A percentile compares a stretch with the other conserved stretches of the same genome.
These are phyloP conservation scores for Augochlorella aurata DNA, from an alignment of 2,888 invertebrate species.

Conservation along the genomic window DNA sequence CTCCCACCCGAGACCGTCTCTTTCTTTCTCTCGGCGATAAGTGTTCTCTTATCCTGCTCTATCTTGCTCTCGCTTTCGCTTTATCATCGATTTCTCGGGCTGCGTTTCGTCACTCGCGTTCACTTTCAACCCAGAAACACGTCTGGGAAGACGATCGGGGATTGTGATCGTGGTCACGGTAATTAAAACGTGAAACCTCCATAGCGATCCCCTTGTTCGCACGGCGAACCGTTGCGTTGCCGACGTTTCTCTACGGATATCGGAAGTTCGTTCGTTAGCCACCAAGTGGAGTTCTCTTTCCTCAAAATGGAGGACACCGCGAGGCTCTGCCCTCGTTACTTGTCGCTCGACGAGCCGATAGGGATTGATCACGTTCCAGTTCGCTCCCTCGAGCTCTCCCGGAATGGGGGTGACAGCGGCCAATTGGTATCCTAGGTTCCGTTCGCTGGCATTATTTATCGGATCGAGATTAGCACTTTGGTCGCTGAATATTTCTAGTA, in stretches of 20 bases:
- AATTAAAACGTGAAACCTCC: constrained; percentile 32
- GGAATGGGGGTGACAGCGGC: background rate
- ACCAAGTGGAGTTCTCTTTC: background rate
- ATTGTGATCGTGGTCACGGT: constrained; percentile 1
- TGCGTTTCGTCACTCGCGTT: constrained; percentile 9
- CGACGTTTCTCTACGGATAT: background rate
- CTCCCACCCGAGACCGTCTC: background rate
- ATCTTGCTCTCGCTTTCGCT: constrained; percentile 15
- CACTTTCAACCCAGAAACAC: constrained; percentile 24
- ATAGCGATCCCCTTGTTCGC: background rate
- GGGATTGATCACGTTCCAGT: background rate
- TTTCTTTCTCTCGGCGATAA: background rate
- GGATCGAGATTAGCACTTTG: background rate
- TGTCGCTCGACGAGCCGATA: background rate
- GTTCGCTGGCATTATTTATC: background rate
- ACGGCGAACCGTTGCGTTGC: background rate
- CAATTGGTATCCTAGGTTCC: background rate
- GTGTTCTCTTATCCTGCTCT: background rate
- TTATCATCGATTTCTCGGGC: constrained; percentile 13
- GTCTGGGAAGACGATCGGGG: constrained; percentile 1
- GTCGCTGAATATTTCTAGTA: no score
- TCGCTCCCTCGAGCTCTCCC: background rate
- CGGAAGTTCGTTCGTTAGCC: background rate
- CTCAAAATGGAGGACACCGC: background rate
- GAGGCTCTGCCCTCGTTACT: background rate